A percentile compares a stretch with the other conserved stretches of the same genome.
phyloP scores from a whole-genome alignment of 2,113 vertebrate species.

The Vimba vimba region DNA sequence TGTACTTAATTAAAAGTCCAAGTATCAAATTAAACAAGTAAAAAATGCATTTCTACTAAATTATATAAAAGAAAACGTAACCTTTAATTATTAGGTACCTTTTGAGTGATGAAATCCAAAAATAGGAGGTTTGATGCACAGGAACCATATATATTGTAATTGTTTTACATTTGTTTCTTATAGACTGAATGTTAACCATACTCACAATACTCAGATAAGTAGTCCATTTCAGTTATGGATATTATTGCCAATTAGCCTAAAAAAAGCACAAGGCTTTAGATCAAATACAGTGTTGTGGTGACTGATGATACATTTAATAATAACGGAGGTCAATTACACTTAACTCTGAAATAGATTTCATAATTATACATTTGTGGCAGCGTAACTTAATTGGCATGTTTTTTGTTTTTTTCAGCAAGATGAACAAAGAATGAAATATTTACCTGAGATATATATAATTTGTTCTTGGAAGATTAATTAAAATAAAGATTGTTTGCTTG shows the following conservation, averaged over 20 bases:
- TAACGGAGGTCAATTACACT: not conserved
- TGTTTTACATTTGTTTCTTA: not conserved
- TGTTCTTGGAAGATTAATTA: not conserved
- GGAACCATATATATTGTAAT: not conserved
- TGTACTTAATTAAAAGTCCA: too few relatives aligned
- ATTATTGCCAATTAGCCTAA: not conserved
- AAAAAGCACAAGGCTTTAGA: not conserved
- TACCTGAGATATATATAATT: not conserved
- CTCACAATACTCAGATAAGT: not conserved
- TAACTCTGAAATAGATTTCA: not conserved
- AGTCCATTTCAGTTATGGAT: not conserved
- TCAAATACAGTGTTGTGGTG: not conserved
- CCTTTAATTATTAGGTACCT: not conserved
- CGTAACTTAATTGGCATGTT: not conserved
- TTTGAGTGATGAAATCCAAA: not conserved
- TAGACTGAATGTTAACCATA: not conserved
- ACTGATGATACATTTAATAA: not conserved
- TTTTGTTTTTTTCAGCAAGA: not conserved
- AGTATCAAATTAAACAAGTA: not conserved
- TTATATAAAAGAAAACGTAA: not conserved
- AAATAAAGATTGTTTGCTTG: not conserved
- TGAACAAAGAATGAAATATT: not conserved
- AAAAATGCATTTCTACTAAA: not conserved
- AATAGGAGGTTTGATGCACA: too few relatives aligned
- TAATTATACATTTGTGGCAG: not conserved